Conservation (phyloP, 2,113 vertebrate genomes). For the Acanthochromis polyacanthus region DNA sequence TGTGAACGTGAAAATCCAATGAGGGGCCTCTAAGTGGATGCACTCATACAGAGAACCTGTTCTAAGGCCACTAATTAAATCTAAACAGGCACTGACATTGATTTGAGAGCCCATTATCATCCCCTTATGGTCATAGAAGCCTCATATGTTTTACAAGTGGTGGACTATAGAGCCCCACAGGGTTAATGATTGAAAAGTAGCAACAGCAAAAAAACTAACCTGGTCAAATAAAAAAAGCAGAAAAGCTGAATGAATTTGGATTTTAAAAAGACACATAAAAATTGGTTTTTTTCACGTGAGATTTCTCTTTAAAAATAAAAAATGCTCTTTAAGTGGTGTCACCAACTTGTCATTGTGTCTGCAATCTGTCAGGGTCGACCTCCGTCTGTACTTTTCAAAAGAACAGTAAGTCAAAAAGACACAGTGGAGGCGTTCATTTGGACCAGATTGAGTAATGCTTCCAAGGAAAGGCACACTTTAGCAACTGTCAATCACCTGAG, state of each 20-base stretch:
- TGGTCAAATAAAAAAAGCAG: background rate
- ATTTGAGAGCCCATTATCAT: constrained; percentile 77
- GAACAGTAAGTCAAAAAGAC: constrained; percentile 13
- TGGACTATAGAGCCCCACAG: background rate
- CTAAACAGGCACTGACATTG: constrained; percentile 77
- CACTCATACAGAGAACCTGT: constrained; percentile 76
- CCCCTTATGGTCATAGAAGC: constrained; percentile 58
- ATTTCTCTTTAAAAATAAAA: background rate
- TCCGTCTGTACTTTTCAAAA: constrained; percentile 11
- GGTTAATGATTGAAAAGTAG: background rate
- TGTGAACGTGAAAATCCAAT: constrained; percentile 81
- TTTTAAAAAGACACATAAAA: background rate
- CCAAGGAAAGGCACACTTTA: constrained; percentile 18
- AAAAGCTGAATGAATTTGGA: background rate
- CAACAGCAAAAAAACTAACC: background rate
- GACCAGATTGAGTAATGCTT: constrained; percentile 41
- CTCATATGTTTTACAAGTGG: constrained; percentile 46
- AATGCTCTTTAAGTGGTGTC: background rate
- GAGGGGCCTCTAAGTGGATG: constrained; percentile 82
- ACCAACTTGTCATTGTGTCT: constrained; percentile 1
- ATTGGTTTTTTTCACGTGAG: background rate
- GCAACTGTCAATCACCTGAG: constrained; percentile 27
- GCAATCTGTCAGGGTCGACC: constrained; percentile 28
- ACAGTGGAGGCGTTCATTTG: constrained; percentile 11
- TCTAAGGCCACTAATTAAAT: constrained; percentile 83